Percentiles rank a stretch among this genome's conserved stretches.
These are phyloP conservation scores for Paradisaea rubra DNA, from an alignment of 2,113 vertebrate genomes.

Conservation along the genomic window DNA sequence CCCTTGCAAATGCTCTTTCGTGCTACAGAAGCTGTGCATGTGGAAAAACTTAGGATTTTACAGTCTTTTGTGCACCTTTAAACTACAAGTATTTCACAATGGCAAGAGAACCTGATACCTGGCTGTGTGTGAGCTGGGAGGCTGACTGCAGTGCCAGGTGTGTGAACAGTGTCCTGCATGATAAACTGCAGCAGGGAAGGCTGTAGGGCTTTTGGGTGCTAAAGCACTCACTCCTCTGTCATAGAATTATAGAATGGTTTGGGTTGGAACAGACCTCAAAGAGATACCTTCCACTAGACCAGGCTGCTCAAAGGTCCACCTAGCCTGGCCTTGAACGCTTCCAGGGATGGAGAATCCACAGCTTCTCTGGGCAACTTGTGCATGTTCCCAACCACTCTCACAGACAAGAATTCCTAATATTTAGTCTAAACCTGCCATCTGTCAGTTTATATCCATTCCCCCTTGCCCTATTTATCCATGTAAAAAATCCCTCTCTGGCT, in stretches of 20 bases:
- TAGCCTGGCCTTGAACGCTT: neutral
- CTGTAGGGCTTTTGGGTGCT: neutral
- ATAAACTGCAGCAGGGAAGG: neutral
- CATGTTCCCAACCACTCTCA: neutral
- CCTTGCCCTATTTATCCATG: neutral
- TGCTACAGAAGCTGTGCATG: neutral
- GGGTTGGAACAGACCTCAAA: neutral
- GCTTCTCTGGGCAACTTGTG: neutral
- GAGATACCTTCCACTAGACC: neutral
- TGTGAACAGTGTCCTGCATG: neutral
- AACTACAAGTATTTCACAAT: neutral
- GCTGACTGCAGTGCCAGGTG: accelerated
- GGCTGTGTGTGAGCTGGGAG: neutral
- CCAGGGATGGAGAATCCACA: neutral
- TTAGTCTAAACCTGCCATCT: neutral
- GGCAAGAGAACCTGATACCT: neutral
- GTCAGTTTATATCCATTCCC: neutral
- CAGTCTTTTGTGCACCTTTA: neutral
- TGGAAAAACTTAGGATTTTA: neutral
- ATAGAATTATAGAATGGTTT: neutral
- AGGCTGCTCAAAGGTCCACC: neutral
- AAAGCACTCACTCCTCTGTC: neutral
- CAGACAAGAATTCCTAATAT: neutral
- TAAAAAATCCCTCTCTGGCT: neutral
- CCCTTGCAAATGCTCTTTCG: neutral